phyloP scores from a whole-genome alignment of 2,113 vertebrate genomes.

The Papio anubis region DNA sequence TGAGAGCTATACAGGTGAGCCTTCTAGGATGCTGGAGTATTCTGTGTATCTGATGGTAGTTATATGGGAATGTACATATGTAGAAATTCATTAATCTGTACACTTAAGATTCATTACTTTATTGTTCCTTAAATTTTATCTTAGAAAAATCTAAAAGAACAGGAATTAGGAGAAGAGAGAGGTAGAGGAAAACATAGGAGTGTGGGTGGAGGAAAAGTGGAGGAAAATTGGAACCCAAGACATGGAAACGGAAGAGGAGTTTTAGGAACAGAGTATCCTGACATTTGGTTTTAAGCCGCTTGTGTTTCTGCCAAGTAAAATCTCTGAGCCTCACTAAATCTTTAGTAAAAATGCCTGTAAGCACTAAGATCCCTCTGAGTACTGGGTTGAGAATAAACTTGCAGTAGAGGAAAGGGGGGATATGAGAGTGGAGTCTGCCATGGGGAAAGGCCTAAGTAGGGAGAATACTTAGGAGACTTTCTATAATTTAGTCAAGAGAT shows the following conservation, averaged over 20 bases:
- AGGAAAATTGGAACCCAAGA: not conserved
- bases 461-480: not conserved
- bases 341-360: not conserved
- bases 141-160: not conserved
- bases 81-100: not conserved
- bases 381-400: not conserved
- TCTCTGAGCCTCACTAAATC: not conserved
- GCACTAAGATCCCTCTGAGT: not conserved
- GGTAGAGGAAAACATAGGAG: not conserved
- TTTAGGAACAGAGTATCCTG: not conserved
- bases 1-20: not conserved
- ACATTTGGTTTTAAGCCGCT: not conserved
- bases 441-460: not conserved
- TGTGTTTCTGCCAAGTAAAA: not conserved
- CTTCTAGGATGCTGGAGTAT: not conserved
- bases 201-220: not conserved
- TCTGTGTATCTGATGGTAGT: not conserved
- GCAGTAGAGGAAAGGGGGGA: not conserved
- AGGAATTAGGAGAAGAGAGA: not conserved
- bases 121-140: not conserved
- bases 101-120: not conserved
- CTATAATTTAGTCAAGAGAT: not conserved
- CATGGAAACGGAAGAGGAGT: not conserved
- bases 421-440: not conserved
- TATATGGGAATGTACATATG: not conserved